Conservation (phyloP, 2,113 vertebrate genomes). For the sheep (Ovis aries) region DNA sequence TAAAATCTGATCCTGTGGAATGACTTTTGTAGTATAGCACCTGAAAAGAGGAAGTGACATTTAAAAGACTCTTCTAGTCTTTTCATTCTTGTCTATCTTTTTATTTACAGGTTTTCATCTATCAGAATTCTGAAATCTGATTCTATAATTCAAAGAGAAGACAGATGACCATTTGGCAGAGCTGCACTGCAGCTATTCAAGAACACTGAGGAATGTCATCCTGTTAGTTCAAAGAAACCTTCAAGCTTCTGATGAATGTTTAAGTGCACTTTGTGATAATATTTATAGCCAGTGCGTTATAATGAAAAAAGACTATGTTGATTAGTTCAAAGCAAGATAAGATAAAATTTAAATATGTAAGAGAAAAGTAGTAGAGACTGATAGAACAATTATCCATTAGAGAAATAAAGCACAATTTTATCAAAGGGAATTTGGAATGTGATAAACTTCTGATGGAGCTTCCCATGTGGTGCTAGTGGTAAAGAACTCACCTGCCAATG, state of each 20-base stretch:
- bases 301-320: neutral
- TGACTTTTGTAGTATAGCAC: neutral
- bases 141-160: slow-evolving; percentile 11
- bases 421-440: neutral
- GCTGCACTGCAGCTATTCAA: neutral
- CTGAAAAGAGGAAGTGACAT: neutral
- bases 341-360: neutral
- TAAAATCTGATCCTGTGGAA: neutral
- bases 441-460: neutral
- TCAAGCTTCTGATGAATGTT: slow-evolving; percentile 23
- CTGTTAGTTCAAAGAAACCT: slow-evolving; percentile 17
- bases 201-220: neutral
- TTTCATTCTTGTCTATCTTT: neutral
- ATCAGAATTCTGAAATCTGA: neutral
- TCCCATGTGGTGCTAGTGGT: neutral
- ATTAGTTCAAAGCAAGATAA: neutral
- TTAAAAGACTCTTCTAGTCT: slow-evolving; percentile 14
- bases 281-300: neutral
- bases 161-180: neutral
- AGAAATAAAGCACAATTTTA: neutral
- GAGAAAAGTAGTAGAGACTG: neutral
- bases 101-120: slow-evolving; percentile 1
- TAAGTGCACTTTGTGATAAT: neutral
- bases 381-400: neutral
- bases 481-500: neutral